Base-by-base conservation (phyloP, 2,888 invertebrate species). In the Eristalis pertinax region DNA sequence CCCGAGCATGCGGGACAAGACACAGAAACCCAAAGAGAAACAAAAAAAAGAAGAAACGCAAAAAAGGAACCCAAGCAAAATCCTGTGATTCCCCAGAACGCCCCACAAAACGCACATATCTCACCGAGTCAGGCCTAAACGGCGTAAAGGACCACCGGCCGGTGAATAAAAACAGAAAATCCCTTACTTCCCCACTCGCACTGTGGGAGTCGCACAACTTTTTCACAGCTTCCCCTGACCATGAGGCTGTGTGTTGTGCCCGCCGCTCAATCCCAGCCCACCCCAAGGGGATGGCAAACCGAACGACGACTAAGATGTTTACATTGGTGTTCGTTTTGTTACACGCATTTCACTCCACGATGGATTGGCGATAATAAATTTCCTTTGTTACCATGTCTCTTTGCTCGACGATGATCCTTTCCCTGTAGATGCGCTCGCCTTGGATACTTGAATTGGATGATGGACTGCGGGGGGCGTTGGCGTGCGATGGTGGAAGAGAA, bases 291-390 rank as follows among this genome's bases (percentile, higher is more conserved):
- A 50, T 75, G 78, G 74, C 75, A 67, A 87, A 87, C 83, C 75
- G 75, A 83, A 83, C 79, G 83, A 87, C 86, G 83, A 87, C 86
- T 87, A 78, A 87, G 86, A 87, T 87, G 79, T 87, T 87, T 83
- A 87, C 86, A 83, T 79, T 87, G 83, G 85, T 82, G 74, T 86
- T 82, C 82, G 60, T 74, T 82, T 82, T 82, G 70, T 78, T 70
- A 67, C 56, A 82, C 77, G 73, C 73, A 78, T 82, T 83, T 81
- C 72, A 67, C 72, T 83, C 72, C 38, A 76, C 58, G 72, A 87
- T 87, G 83, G 83, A 83, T 86, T 74, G 86, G 83, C 74, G 86
- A 86, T 87, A 83, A 87, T 87, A 87, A 87, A 87, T 87, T 79
- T 83, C 70, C 79, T 87, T 87, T 83, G 83, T 86, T 78, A 82